Evolutionary conservation across 2,113 vertebrate genomes (phyloP), one percentile per base, ranked within the genome.

Genomic region (Origma solitaria): DNA sequence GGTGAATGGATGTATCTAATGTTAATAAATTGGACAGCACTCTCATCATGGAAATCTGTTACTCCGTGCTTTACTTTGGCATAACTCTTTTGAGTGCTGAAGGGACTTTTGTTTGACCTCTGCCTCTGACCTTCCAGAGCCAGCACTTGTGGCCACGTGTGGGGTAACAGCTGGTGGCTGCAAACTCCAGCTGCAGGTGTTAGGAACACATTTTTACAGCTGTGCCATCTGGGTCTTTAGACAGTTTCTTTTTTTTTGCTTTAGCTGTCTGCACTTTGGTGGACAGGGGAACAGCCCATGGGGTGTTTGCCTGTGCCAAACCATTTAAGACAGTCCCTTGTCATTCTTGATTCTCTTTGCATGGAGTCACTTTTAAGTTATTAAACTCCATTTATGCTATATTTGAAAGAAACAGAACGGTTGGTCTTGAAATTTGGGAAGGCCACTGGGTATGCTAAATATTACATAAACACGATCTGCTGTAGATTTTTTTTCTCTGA

Each of bases 121-220:
- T 91, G 75, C 68, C 93, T 94, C 80, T 95, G 93, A 85, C 92
- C 22, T 90, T 97, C 94, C 89, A 95, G 91, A 98, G 95, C 88
- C 88, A 90, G 76, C 94, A 91, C 96, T 97, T 97, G 97, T 6
- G 44, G 86, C 72, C 93, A 96, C 94, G 94, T 44, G 86, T 97
- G 95, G 85, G 86, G 50, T 86, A 40, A 77, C 85, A 96, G 96
- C 95, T 95, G 95, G 96, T 96, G 96, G 95, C 97, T 97, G 95
- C 90, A 94, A 92, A 95, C 88, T 95, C 97, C 97, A 97, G 95
- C 93, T 98, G 97, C 97, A 97, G 96, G 91, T 94, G 84, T 96
- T 45, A 56, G 94, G 93, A 97, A 95, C 94, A 88, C 75, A 6
- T 97, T 97, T 98, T 96, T 96, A 95, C 33, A 84, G 88, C 77